Evolutionary conservation across 2,797 vertebrate genomes (phyloP).

Genomic region (Salmo trutta): DNA sequence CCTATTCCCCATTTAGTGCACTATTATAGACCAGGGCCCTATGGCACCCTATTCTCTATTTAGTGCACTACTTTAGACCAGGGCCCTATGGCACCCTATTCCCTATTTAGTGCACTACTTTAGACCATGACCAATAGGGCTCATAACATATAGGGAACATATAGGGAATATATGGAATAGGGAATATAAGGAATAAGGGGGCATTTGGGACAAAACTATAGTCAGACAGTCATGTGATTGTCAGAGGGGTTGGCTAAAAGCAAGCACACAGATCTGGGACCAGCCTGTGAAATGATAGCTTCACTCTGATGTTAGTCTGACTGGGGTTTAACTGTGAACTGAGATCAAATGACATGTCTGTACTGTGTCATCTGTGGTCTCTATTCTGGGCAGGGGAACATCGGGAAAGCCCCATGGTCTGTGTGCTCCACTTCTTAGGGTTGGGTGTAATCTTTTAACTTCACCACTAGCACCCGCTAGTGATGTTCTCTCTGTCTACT

Average conservation of each 20-base stretch:
- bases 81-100: too few species aligned
- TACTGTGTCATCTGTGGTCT: not conserved
- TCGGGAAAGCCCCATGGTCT: not conserved
- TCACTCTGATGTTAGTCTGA: too few species aligned
- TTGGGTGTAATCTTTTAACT: conserved; percentile 26
- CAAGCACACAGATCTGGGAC: not conserved
- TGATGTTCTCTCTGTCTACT: not conserved
- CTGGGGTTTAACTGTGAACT: too few species aligned
- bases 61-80: too few species aligned
- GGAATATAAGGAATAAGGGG: not conserved
- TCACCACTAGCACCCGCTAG: conserved; percentile 51
- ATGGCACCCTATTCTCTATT: too few species aligned
- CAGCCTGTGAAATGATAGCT: too few species aligned
- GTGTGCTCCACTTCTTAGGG: not conserved
- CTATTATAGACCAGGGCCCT: too few species aligned
- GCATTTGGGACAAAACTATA: not conserved
- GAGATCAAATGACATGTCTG: not conserved
- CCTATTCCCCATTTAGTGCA: too few species aligned
- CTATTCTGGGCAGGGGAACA: too few species aligned
- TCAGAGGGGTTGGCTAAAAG: not conserved
- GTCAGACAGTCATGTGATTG: not conserved
- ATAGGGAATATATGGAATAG: not conserved
- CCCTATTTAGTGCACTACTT: too few species aligned
- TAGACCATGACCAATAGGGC: too few species aligned
- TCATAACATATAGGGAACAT: not conserved